Base-by-base conservation (phyloP, 2,797 vertebrate genomes). In the Poeciliopsis infans region DNA sequence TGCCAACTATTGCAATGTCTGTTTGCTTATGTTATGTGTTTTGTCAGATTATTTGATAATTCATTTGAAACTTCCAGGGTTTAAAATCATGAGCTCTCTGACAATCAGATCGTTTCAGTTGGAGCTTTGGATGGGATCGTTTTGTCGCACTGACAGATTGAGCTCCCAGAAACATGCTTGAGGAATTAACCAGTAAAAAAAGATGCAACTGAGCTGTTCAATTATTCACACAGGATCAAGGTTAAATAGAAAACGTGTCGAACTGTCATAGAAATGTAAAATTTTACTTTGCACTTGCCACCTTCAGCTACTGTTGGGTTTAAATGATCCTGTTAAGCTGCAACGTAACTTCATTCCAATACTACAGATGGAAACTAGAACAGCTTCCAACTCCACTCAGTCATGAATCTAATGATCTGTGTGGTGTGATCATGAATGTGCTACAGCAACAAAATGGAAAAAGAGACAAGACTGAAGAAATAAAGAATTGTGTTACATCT, bases 91-190 rank as follows among this genome's bases (percentile, higher is more conserved):
- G 12, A 70, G 41, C 39, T 69, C 66, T 69, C 66, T 25, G 39
- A 43, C 68, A 70, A 70, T 70, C 68, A 70, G 68, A 28, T 15
- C 66, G 23, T n/a, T 70, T 43, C 25, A 28, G 39, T n/a, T 45
- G 68, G 41, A 45, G 41, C 6, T 46, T 46, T 28, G 3, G 4
- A 20, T 33, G 20, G 64, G 25, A 16, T 70, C 25, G 7, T 46
- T 46, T 70, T 13, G 11, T 13, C 25, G 13, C 13, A 59, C 15
- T 10, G 59, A 20, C 20, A 68, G 64, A 68, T 10, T 7, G 20
- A 10, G 16, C 61, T 66, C 61, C 61, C 18, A 66, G 33, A 39
- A 66, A 36, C 16, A 36, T 31, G n/a, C 12, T 28, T 59, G 6
- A 31, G 57, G 8, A 57, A 57, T 57, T 12, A 57, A 57, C 2